These are phyloP conservation scores for Oikopleura vanhoeffeni DNA, from an alignment of 23 tunicate genomes.

Conservation along the genomic window DNA sequence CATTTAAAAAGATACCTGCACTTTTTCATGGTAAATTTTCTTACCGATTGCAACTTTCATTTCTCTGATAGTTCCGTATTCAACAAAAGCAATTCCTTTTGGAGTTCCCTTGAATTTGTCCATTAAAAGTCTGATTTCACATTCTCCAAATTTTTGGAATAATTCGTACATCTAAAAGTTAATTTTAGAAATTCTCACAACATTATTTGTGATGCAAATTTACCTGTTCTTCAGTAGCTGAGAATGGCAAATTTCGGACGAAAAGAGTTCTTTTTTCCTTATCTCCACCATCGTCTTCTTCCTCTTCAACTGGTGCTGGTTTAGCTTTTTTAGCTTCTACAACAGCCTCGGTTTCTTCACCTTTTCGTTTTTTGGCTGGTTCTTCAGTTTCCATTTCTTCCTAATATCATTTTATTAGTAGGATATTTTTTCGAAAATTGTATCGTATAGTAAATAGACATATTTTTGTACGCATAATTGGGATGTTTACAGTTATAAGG, in stretches of 20 bases:
- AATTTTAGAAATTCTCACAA: not conserved
- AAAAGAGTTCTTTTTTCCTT: not conserved
- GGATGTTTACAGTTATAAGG: too few relatives aligned
- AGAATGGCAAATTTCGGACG: not conserved
- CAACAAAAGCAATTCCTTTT: not conserved
- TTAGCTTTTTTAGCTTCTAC: not conserved
- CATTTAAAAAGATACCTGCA: too few relatives aligned
- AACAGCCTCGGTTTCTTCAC: not conserved
- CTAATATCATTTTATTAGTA: too few relatives aligned
- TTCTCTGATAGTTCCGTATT: not conserved
- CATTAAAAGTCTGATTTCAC: not conserved
- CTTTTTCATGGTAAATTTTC: too few relatives aligned
- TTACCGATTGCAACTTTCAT: not conserved
- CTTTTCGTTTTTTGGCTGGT: not conserved
- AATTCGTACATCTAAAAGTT: not conserved
- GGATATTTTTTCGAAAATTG: too few relatives aligned
- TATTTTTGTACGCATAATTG: too few relatives aligned
- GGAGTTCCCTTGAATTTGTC: not conserved
- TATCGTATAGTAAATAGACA: too few relatives aligned
- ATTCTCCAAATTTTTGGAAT: not conserved
- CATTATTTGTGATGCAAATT: not conserved
- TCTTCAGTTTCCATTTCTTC: not conserved
- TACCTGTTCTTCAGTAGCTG: not conserved
- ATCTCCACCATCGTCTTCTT: not conserved
- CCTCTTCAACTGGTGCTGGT: not conserved